These are phyloP conservation scores for Malurus melanocephalus DNA, from an alignment of 2,113 vertebrate genomes.

Conservation along the genomic window DNA sequence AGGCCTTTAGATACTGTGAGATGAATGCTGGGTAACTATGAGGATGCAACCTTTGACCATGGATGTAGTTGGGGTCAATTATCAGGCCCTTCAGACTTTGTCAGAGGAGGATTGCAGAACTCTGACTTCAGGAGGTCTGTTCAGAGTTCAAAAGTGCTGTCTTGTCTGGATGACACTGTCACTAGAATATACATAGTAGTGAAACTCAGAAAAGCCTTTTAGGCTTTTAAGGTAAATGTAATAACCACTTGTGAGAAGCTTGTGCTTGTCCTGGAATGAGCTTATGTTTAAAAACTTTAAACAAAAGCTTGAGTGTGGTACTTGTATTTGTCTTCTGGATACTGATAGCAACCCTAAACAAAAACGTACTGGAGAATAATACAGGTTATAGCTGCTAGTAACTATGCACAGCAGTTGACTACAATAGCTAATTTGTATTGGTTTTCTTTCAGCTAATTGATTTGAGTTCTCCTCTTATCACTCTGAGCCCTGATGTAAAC, in stretches of 20 bases:
- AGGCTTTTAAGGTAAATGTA: neutral
- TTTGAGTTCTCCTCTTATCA: conserved; percentile 74
- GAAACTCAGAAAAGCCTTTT: neutral
- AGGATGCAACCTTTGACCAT: neutral
- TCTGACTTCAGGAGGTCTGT: neutral
- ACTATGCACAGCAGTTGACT: neutral
- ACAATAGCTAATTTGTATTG: neutral
- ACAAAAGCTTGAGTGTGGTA: neutral
- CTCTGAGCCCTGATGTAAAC: conserved; percentile 70
- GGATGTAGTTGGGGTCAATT: neutral
- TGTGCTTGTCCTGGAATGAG: neutral
- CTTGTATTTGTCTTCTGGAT: neutral
- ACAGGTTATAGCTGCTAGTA: neutral
- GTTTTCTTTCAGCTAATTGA: conserved; percentile 73
- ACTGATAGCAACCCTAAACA: neutral
- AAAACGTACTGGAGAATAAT: neutral
- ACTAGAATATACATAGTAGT: neutral
- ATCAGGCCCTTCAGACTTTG: neutral
- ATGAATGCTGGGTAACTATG: neutral
- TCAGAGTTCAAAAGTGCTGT: neutral
- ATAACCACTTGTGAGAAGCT: neutral
- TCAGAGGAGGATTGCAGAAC: neutral
- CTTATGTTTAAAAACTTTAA: neutral
- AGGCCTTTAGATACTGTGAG: neutral
- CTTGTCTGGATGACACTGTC: neutral